Evolutionary conservation across 2,888 invertebrate species (phyloP).

Genomic region (Thera obeliscata): DNA sequence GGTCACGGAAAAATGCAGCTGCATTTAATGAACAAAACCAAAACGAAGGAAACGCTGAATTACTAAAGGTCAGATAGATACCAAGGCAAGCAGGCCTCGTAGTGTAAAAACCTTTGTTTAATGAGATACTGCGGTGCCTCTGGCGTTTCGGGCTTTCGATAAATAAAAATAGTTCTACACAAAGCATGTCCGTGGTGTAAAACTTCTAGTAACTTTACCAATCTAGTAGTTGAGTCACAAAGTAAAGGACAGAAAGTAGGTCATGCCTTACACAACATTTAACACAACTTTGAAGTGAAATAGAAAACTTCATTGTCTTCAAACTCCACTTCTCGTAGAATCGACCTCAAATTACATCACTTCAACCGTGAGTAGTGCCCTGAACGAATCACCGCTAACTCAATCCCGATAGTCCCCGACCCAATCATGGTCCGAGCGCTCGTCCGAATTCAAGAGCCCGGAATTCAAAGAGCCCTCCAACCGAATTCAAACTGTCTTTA

Average conservation of each 20-base stretch:
- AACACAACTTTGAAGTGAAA: conserved; percentile 18
- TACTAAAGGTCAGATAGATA: conserved; percentile 9
- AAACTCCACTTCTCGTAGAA: conserved; percentile 38
- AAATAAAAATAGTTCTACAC: not conserved
- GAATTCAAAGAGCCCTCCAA: conserved; percentile 52
- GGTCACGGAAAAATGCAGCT: conserved; percentile 11
- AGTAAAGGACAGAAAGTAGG: not conserved
- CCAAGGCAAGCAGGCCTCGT: not conserved
- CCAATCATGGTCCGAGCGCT: conserved; percentile 68
- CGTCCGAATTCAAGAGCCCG: conserved; percentile 62
- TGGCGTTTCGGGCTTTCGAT: too few relatives aligned
- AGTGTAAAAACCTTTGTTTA: too few relatives aligned
- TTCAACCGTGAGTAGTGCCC: conserved; percentile 39
- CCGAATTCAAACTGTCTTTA: conserved; percentile 51
- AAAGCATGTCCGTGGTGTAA: not conserved
- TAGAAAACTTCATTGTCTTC: conserved; percentile 31
- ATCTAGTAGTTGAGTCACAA: not conserved
- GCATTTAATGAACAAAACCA: conserved; percentile 1
- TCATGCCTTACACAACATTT: conserved; percentile 4
- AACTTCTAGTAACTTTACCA: not conserved
- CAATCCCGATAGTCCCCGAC: conserved; percentile 68
- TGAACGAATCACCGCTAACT: conserved; percentile 59
- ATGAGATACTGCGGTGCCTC: too few relatives aligned
- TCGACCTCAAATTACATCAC: conserved; percentile 44
- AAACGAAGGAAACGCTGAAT: conserved; percentile 9